A percentile compares a stretch with the other conserved stretches of the same genome.
Evolutionary conservation across 2,888 invertebrate genomes (phyloP).

Genomic region (Lithophane ornitopus): DNA sequence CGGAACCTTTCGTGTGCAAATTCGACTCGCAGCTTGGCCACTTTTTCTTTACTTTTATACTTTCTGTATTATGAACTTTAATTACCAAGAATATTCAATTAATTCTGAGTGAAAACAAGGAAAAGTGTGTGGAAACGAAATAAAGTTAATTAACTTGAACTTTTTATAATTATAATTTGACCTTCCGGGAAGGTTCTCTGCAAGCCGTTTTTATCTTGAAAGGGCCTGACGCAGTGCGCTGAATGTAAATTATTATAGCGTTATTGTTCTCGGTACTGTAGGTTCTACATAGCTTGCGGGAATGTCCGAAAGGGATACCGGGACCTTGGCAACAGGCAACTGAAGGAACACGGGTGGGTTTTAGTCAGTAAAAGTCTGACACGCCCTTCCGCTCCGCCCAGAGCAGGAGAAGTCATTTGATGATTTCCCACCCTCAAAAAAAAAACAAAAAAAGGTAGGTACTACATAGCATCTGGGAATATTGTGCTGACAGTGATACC

Average conservation of each 20-base stretch:
- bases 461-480: too few relatives aligned
- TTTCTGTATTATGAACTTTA: not conserved
- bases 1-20: too few relatives aligned
- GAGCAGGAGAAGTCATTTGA: too few relatives aligned
- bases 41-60: too few relatives aligned
- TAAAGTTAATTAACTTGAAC: slow-evolving; percentile 38
- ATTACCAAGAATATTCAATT: not conserved
- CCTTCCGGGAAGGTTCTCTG: slow-evolving; percentile 8
- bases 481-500: not conserved
- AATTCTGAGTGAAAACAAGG: slow-evolving; percentile 14
- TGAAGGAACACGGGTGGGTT: too few relatives aligned
- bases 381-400: too few relatives aligned
- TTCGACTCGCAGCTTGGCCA: too few relatives aligned
- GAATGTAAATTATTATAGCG: slow-evolving; percentile 22
- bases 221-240: slow-evolving; percentile 4
- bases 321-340: too few relatives aligned
- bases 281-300: not conserved
- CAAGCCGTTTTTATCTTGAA: slow-evolving; percentile 27
- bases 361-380: too few relatives aligned
- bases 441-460: too few relatives aligned
- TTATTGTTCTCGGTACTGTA: not conserved
- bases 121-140: slow-evolving; percentile 31
- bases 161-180: slow-evolving; percentile 24
- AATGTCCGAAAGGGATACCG: too few relatives aligned
- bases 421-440: too few relatives aligned